These are phyloP conservation scores for Ptychochromis oligacanthus DNA, from an alignment of 2,113 vertebrate genomes.

Conservation along the genomic window DNA sequence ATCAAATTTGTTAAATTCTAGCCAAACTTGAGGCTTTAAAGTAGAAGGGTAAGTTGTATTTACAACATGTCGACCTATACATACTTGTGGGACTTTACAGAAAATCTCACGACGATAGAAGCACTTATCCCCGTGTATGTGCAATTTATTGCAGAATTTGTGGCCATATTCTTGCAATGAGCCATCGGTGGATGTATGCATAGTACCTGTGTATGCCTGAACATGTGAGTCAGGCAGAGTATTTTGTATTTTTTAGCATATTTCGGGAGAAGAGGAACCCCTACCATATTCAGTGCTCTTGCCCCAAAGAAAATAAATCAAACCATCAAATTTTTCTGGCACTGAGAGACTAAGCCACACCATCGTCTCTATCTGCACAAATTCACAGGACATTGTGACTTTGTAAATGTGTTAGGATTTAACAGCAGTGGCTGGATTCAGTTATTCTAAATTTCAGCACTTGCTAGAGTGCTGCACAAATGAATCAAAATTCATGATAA, in stretches of 20 bases:
- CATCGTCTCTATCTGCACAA: constrained; percentile 25
- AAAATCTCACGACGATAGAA: too few relatives aligned
- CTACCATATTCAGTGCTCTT: neutral
- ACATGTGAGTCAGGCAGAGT: neutral
- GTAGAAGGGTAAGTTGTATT: neutral
- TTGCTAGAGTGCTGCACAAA: too few relatives aligned
- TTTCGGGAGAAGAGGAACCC: neutral
- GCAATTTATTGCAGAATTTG: too few relatives aligned
- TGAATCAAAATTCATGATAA: neutral
- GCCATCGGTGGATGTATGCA: neutral
- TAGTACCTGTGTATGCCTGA: neutral
- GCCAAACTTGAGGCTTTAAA: neutral
- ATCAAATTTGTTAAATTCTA: neutral
- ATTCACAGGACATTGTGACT: neutral
- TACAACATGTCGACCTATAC: neutral
- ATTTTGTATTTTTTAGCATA: neutral
- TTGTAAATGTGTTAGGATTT: constrained; percentile 8
- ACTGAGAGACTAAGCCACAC: constrained; percentile 20
- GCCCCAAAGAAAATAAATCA: constrained; percentile 42
- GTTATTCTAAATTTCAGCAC: neutral
- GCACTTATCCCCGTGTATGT: too few relatives aligned
- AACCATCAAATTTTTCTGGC: constrained; percentile 17
- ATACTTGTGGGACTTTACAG: too few relatives aligned
- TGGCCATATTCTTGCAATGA: too few relatives aligned
- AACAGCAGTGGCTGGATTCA: neutral